Base-by-base conservation (phyloP, 2,797 vertebrate species). In the Sciaenops ocellatus region DNA sequence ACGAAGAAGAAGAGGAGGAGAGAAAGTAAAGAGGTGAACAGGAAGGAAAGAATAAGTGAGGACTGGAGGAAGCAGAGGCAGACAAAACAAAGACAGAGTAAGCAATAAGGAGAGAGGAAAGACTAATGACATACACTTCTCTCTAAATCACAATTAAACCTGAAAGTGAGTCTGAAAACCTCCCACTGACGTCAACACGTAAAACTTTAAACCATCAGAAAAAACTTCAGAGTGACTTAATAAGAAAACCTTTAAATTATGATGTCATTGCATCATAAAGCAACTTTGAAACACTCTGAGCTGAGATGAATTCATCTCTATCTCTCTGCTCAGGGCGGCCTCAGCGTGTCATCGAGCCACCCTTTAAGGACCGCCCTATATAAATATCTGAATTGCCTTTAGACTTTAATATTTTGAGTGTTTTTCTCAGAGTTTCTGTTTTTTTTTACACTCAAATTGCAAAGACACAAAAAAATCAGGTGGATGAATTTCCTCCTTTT, bases 151-250 rank as follows among this genome's bases (percentile, higher is more conserved):
- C 22, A 26, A 38, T 44, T 30, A 30, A 51, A 44, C 9, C 44
- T 61, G 11, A 50, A 62, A 67, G 51, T 61, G 68, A 65, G 51
- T 56, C 38, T 72, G 51, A 22, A 64, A 54, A 30, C 1, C 50
- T 66, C 65, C 17, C 0, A 10, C 54, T 17, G 72, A 82, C 69
- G 79, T 84, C 62, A 84, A 17, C 18, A 20, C 4, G 3, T 61
- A 17, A 73, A 69, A 65, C 50, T 47, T 74, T 34, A 77, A 79
- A 73, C 10, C n/a, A 12, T 12, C 41, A 2, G 34, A 13, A 1
- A 30, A 7, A 30, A 42, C 65, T 16, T 69, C 17, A 63, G 24
- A 51, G 61, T 38, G 16, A 72, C 62, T 59, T 78, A 62, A 70
- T 73, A 62, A 79, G 22, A 71, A 76, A 63, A 82, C 51, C 4